phyloP scores from a whole-genome alignment of 2,113 vertebrate genomes.

The Lathamus discolor region DNA sequence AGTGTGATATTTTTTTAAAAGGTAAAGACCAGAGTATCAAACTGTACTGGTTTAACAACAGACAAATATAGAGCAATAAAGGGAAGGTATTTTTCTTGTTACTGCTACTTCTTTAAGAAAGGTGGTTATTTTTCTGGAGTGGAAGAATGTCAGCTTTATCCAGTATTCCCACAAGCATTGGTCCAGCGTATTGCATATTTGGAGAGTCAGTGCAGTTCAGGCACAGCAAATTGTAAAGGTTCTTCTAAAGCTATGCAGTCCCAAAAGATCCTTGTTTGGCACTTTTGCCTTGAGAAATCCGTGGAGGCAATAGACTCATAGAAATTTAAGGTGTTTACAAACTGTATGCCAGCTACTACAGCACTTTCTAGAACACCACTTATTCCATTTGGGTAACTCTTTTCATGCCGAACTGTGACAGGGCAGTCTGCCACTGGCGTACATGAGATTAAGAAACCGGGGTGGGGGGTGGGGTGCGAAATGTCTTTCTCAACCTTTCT shows the following conservation, averaged over 20 bases:
- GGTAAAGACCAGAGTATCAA: background rate
- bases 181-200: background rate
- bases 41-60: background rate
- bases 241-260: background rate
- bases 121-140: background rate
- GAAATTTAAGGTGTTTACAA: slow-evolving; percentile 53
- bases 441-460: accelerated
- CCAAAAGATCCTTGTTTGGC: background rate
- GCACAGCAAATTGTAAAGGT: slow-evolving; percentile 31
- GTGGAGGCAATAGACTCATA: background rate
- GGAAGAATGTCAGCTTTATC: slow-evolving; percentile 33
- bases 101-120: background rate
- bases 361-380: background rate
- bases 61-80: background rate
- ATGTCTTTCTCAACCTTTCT: background rate
- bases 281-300: slow-evolving; percentile 29
- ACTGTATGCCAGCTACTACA: background rate
- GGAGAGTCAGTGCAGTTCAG: slow-evolving; percentile 35
- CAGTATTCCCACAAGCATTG: slow-evolving; percentile 8
- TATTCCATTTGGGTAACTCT: background rate
- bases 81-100: background rate
- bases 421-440: background rate
- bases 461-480: background rate
- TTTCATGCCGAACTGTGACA: background rate
- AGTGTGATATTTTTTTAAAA: background rate